These are phyloP conservation scores for Conomelus anceps DNA, from an alignment of 2,888 invertebrate species.

Conservation along the genomic window DNA sequence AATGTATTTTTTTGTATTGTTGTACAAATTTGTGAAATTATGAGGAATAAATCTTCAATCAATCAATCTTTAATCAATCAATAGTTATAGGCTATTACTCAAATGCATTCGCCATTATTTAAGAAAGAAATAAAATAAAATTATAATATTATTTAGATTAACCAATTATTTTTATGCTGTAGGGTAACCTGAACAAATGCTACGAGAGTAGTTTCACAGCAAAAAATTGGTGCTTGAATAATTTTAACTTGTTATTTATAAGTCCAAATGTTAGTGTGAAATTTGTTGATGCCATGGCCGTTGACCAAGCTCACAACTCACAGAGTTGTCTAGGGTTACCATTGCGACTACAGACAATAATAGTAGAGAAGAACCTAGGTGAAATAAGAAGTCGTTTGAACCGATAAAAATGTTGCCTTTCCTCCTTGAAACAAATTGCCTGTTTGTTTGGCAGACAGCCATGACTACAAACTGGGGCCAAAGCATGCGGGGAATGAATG, in stretches of 20 bases:
- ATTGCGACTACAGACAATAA: not conserved
- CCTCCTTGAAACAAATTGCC: not conserved
- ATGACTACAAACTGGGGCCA: not conserved
- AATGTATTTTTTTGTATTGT: too few species aligned
- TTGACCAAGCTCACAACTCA: not conserved
- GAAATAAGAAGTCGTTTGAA: not conserved
- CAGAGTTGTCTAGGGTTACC: not conserved
- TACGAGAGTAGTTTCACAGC: too few species aligned
- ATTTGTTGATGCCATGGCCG: too few species aligned
- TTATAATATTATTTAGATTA: too few species aligned
- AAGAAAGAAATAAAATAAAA: too few species aligned
- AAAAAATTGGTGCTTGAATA: not conserved
- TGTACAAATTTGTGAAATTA: too few species aligned
- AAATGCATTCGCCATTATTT: too few species aligned
- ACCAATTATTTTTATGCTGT: too few species aligned
- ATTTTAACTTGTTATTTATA: not conserved
- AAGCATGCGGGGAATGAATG: not conserved
- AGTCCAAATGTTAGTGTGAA: not conserved
- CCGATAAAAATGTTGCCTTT: not conserved
- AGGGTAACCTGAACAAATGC: too few species aligned
- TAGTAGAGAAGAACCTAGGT: not conserved
- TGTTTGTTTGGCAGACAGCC: not conserved
- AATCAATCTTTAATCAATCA: too few species aligned
- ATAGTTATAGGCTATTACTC: too few species aligned
- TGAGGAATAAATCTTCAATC: too few species aligned